A percentile compares a stretch with the other conserved stretches of the same genome.
phyloP scores from a whole-genome alignment of 2,888 invertebrate genomes.

The Notodromas monacha region DNA sequence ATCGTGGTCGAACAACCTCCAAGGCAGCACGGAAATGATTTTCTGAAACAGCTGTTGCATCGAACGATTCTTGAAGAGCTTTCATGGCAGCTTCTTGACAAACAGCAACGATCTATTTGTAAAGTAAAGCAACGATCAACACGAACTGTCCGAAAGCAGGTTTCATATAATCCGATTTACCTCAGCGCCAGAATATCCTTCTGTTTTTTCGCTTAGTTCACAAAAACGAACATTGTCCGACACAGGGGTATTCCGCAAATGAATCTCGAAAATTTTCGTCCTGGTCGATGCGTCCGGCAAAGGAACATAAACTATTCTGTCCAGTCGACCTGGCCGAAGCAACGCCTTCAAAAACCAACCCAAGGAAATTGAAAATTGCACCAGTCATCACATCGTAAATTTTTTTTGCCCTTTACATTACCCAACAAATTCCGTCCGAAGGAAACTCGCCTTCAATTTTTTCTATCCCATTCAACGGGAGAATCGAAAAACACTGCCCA shows the following conservation, averaged over 20 bases:
- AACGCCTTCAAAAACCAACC: constrained; percentile 34
- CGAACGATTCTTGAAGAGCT: constrained; percentile 33
- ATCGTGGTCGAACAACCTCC: too few species aligned
- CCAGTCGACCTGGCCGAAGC: constrained; percentile 59
- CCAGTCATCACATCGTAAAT: too few species aligned
- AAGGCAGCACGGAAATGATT: neutral
- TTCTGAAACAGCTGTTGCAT: neutral
- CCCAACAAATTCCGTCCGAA: too few species aligned
- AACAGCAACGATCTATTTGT: constrained; percentile 26
- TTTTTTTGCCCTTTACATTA: too few species aligned
- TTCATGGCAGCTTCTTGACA: constrained; percentile 68
- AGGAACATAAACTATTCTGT: constrained; percentile 66
- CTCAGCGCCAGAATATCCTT: constrained; percentile 77
- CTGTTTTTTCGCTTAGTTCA: constrained; percentile 30
- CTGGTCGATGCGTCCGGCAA: constrained; percentile 51
- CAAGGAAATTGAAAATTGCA: too few species aligned
- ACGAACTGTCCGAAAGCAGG: constrained; percentile 5
- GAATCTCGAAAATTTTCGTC: constrained; percentile 42
- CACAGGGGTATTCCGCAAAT: constrained; percentile 36
- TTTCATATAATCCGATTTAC: constrained; percentile 16
- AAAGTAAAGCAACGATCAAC: constrained; percentile 8
- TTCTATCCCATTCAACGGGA: too few species aligned
- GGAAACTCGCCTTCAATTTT: too few species aligned
- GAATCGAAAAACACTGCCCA: too few species aligned
- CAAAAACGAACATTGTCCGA: constrained; percentile 27